Percentiles rank a stretch among this genome's conserved stretches.
These are phyloP conservation scores for Falco punctatus DNA, from an alignment of 2,113 vertebrate species.

Conservation along the genomic window DNA sequence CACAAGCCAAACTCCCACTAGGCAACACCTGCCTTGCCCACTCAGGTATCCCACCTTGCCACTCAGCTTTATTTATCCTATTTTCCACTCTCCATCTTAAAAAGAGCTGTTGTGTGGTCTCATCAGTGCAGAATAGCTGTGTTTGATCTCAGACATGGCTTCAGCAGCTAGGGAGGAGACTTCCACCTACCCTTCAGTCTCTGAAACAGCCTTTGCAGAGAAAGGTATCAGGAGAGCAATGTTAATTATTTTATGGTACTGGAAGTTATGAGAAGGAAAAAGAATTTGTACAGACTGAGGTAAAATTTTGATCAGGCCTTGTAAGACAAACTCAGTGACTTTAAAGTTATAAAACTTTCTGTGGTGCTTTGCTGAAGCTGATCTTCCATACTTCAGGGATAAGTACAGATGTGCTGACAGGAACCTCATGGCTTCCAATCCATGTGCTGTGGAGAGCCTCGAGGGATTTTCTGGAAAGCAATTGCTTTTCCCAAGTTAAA, in stretches of 20 bases:
- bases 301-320: not conserved
- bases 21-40: not conserved
- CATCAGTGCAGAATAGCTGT: not conserved
- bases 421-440: not conserved
- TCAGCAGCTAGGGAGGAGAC: not conserved
- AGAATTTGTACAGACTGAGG: not conserved
- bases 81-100: not conserved
- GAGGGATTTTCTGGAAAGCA: not conserved
- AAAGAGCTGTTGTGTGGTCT: not conserved
- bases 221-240: not conserved
- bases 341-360: not conserved
- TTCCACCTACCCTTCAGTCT: not conserved
- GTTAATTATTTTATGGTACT: not conserved
- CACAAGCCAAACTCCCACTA: not conserved
- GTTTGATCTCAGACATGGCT: not conserved
- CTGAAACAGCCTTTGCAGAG: not conserved
- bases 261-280: not conserved
- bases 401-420: not conserved
- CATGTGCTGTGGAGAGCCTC: accelerated
- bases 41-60: not conserved
- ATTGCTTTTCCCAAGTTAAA: not conserved
- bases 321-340: not conserved
- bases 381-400: not conserved
- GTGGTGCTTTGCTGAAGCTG: not conserved
- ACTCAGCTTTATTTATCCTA: not conserved